Evolutionary conservation across 2,797 vertebrate genomes (phyloP).

Genomic region (Hydrophis major): DNA sequence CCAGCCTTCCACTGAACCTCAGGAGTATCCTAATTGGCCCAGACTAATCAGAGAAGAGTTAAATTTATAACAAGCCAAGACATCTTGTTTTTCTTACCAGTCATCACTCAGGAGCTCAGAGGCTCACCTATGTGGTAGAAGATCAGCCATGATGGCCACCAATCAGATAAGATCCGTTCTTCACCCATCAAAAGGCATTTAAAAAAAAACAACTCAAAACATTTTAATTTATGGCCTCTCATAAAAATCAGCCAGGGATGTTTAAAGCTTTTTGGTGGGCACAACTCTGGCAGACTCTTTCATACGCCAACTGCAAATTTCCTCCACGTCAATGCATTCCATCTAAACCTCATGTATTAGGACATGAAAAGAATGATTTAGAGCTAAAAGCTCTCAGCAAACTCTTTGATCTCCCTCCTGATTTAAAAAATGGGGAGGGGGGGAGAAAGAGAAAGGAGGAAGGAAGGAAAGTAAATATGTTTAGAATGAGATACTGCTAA

Average conservation of each 20-base stretch:
- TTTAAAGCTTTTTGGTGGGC: conserved; percentile 53
- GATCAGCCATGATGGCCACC: conserved; percentile 52
- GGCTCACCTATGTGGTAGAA: conserved; percentile 70
- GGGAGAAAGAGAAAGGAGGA: neutral
- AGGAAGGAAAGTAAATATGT: neutral
- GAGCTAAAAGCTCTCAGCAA: conserved; percentile 31
- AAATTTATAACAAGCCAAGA: conserved; percentile 80
- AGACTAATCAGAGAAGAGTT: conserved; percentile 79
- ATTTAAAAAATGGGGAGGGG: conserved; percentile 16
- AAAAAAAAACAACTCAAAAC: neutral
- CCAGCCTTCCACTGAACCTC: conserved; percentile 71
- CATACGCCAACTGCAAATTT: conserved; percentile 49
- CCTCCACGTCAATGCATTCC: conserved; percentile 54
- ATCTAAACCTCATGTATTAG: conserved; percentile 46
- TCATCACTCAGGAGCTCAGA: conserved; percentile 58
- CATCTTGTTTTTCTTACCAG: conserved; percentile 78
- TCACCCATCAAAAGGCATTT: conserved; percentile 74
- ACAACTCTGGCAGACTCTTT: conserved; percentile 50
- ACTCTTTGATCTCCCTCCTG: conserved; percentile 13
- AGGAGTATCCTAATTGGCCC: conserved; percentile 79
- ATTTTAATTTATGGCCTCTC: conserved; percentile 62
- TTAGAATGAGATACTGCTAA: neutral
- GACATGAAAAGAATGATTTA: conserved; percentile 32
- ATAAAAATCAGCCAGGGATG: conserved; percentile 66
- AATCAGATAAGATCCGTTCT: conserved; percentile 69